Evolutionary conservation across 2,113 vertebrate genomes (phyloP), one percentile per base, ranked within the genome.

Genomic region (Lontra canadensis): DNA sequence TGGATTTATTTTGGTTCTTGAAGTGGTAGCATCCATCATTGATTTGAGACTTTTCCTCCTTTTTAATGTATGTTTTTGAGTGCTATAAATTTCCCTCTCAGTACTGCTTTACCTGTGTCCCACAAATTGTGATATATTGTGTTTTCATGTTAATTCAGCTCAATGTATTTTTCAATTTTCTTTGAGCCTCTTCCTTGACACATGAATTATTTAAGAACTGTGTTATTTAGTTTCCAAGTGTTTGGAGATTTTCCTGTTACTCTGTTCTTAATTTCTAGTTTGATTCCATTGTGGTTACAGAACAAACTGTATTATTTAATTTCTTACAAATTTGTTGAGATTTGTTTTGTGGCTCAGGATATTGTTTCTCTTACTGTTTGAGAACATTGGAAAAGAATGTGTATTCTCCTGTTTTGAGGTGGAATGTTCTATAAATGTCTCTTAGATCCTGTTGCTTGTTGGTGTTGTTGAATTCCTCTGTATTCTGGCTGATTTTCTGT

Each of bases 261-360:
- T 88, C 34, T 92, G 29, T 78, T 78, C 47, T 21, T 73, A 39
- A 90, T 73, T 83, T 83, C 90, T 83, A 92, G 39, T 88, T 94
- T 88, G 4, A 49, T 61, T 4, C 26, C 31, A 61, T 17, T 52
- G 31, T 71, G 42, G 36, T 69, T 17, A 80, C 36, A 29, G 31
- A 94, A 69, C 20, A 87, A 87, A 79, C 42, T 80, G 6, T 69
- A 14, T 78, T 78, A 78, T 92, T 80, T 69, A n/a, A 82, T 14
- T 83, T 82, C 78, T 69, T 87, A 44, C 42, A 65, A 47, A 78
- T 47, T 78, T 78, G 29, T 78, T 47, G 55, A 78, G 20, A 57
- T 82, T 92, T 92, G 44, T 82, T 71, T 92, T 82, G 49, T 49
- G 44, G 44, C 44, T 49, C 9, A 73, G 49, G 52, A 83, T 42